phyloP scores from a whole-genome alignment of 1,140 invertebrate species.

The Brachionus rotundiformis region DNA sequence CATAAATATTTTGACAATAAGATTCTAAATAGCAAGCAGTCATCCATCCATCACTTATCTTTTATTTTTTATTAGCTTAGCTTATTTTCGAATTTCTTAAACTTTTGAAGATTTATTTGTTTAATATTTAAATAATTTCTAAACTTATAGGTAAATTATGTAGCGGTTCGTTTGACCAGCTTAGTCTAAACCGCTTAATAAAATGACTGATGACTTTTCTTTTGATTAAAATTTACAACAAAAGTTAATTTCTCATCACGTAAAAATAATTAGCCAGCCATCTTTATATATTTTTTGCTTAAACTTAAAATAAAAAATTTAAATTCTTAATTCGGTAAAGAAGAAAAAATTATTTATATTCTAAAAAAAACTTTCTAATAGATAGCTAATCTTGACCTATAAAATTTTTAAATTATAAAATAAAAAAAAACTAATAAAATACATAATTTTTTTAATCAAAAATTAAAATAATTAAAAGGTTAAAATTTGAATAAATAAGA shows the following conservation, averaged over 20 bases:
- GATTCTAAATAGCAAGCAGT: not conserved
- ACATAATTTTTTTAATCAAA: too few species aligned
- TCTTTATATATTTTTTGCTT: not conserved
- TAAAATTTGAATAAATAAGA: too few species aligned
- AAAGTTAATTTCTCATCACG: not conserved
- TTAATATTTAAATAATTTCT: not conserved
- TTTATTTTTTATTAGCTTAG: not conserved
- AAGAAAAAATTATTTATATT: not conserved
- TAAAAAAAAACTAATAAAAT: too few species aligned
- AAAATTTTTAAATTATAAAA: too few species aligned
- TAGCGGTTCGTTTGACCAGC: not conserved
- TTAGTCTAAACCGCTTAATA: not conserved
- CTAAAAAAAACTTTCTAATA: too few species aligned
- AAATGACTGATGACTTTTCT: not conserved
- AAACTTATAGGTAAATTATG: not conserved
- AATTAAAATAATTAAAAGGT: too few species aligned
- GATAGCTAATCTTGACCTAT: too few species aligned
- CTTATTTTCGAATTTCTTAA: too few species aligned
- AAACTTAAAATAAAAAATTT: not conserved
- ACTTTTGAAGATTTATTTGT: not conserved
- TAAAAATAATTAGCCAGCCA: not conserved
- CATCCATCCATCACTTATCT: conserved; percentile 25
- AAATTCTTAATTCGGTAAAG: not conserved
- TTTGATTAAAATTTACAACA: not conserved
- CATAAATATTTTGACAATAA: conserved; percentile 32